These are phyloP conservation scores for Seira sanloemensis DNA, from an alignment of 2,888 invertebrate genomes.

Conservation along the genomic window DNA sequence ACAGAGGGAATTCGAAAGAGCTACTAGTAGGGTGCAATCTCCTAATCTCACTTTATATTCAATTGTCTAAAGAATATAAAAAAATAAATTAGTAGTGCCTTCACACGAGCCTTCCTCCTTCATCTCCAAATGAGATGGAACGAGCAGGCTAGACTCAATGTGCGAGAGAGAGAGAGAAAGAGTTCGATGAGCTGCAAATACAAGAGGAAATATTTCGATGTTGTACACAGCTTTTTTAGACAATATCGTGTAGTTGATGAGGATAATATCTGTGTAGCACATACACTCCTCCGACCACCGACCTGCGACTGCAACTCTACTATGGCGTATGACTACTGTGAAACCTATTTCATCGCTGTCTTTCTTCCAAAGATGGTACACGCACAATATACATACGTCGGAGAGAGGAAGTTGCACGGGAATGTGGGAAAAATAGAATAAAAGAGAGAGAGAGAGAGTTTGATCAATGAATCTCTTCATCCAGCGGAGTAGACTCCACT, in stretches of 20 bases:
- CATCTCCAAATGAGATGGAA: not conserved
- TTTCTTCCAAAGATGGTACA: not conserved
- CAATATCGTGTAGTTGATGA: not conserved
- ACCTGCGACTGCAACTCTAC: not conserved
- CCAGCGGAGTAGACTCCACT: constrained; percentile 42
- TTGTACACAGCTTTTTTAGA: not conserved
- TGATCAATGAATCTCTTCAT: constrained; percentile 66
- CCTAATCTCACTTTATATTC: too few species aligned
- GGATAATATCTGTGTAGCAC: constrained; percentile 10
- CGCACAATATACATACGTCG: not conserved
- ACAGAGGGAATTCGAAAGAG: too few species aligned
- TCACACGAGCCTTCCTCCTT: too few species aligned
- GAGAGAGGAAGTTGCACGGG: not conserved
- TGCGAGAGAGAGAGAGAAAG: constrained; percentile 24
- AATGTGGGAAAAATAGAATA: constrained; percentile 2
- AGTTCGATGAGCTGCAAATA: constrained; percentile 25
- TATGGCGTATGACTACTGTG: too few species aligned
- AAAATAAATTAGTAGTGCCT: too few species aligned
- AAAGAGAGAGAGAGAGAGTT: constrained; percentile 35
- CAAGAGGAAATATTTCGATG: constrained; percentile 2
- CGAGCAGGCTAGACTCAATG: not conserved
- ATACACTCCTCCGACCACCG: not conserved
- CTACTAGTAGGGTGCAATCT: too few species aligned
- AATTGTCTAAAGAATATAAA: too few species aligned
- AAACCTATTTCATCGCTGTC: too few species aligned